These are phyloP conservation scores for Cecidostiba fungosa DNA, from an alignment of 2,888 invertebrate species.

Conservation along the genomic window DNA sequence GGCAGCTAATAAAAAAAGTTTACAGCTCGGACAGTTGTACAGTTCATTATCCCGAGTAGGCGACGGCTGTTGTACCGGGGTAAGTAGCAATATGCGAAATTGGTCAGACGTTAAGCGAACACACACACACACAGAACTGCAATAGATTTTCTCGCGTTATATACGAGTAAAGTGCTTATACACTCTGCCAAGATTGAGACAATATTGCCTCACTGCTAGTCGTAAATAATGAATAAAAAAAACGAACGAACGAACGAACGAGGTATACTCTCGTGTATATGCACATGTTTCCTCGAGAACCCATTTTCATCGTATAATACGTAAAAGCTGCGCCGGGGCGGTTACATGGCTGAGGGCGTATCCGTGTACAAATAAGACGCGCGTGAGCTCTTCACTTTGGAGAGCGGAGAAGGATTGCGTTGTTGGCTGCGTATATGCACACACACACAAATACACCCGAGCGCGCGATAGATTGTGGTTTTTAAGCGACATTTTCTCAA, in stretches of 20 bases:
- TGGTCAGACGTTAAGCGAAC: background rate
- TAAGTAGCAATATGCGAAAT: background rate
- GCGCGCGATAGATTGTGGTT: background rate
- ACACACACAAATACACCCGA: background rate
- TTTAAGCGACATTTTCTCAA: background rate
- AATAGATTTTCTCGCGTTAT: no score
- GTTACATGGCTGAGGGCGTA: slow-evolving; percentile 18
- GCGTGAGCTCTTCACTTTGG: background rate
- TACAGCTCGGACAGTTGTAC: background rate
- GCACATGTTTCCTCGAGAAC: background rate
- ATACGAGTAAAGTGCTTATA: background rate
- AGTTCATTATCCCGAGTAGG: background rate
- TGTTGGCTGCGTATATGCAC: background rate
- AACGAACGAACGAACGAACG: background rate
- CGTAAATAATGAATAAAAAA: background rate
- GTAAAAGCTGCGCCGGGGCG: slow-evolving; percentile 5
- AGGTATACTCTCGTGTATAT: background rate
- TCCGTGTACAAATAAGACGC: slow-evolving; percentile 9
- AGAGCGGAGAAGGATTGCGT: slow-evolving; percentile 2
- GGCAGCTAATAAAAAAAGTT: background rate
- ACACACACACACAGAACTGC: no score
- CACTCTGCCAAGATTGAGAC: background rate
- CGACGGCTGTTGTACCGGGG: background rate
- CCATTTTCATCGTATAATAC: background rate
- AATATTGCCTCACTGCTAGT: background rate